Evolutionary conservation across 2,888 invertebrate genomes (phyloP).

Genomic region (Mimas tiliae): DNA sequence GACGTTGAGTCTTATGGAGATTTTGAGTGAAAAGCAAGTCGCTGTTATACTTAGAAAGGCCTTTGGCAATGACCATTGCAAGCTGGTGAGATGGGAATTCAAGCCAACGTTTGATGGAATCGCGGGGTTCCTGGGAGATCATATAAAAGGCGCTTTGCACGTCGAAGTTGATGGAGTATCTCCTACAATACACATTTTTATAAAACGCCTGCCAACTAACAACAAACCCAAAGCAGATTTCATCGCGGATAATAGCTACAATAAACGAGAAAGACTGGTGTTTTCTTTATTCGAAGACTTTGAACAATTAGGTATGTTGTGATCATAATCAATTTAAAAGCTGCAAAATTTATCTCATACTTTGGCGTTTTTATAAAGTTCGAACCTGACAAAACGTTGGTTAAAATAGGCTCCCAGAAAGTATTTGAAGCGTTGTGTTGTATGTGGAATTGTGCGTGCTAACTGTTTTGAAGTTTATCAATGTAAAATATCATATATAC

Average conservation of each 20-base stretch:
- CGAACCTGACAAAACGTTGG: no score
- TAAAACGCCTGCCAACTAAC: constrained; percentile 60
- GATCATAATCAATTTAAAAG: no score
- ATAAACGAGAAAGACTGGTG: constrained; percentile 59
- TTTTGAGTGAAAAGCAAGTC: neutral
- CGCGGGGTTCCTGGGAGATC: constrained; percentile 70
- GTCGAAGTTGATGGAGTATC: constrained; percentile 42
- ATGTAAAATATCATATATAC: no score
- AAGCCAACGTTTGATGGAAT: constrained; percentile 57
- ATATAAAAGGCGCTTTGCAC: constrained; percentile 53
- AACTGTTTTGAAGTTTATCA: no score
- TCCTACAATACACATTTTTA: constrained; percentile 54
- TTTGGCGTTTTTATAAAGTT: no score
- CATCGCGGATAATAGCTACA: constrained; percentile 56
- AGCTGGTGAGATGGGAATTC: constrained; percentile 45
- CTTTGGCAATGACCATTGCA: neutral
- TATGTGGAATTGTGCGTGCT: no score
- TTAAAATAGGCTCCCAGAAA: no score
- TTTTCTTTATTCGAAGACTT: constrained; percentile 61
- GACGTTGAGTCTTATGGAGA: neutral
- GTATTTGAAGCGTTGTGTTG: no score
- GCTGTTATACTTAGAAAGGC: constrained; percentile 2
- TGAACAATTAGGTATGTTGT: constrained; percentile 27
- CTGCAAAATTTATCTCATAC: no score
- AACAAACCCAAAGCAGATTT: constrained; percentile 66